These are phyloP conservation scores for Chromobotia macracanthus DNA, from an alignment of 2,797 vertebrate species.

Conservation along the genomic window DNA sequence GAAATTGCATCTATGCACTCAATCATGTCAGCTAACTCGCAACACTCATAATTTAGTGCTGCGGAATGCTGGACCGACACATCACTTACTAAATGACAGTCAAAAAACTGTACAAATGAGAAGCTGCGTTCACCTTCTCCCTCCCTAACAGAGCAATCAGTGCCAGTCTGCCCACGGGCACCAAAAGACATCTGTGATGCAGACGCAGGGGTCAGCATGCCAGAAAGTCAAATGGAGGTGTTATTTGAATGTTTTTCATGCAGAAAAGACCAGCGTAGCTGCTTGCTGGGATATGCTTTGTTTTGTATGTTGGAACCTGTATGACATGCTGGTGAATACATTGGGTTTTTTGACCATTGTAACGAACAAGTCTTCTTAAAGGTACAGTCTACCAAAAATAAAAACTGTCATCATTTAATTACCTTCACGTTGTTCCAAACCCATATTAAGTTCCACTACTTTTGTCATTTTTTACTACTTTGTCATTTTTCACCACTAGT, in stretches of 20 bases:
- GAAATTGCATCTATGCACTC: constrained; percentile 56
- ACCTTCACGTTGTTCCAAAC: too few relatives aligned
- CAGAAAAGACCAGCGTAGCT: neutral
- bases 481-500: too few relatives aligned
- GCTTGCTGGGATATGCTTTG: neutral
- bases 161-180: constrained; percentile 39
- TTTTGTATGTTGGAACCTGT: neutral
- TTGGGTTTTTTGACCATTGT: neutral
- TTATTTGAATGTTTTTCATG: constrained; percentile 30
- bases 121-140: constrained; percentile 9
- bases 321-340: neutral
- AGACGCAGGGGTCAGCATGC: constrained; percentile 24
- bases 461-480: too few relatives aligned
- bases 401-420: too few relatives aligned
- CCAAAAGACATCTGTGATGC: constrained; percentile 32
- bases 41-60: constrained; percentile 51
- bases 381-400: neutral
- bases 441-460: too few relatives aligned
- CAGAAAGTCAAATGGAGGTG: constrained; percentile 17
- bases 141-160: constrained; percentile 40
- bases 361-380: too few relatives aligned
- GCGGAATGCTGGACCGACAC: constrained; percentile 37
- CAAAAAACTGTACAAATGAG: constrained; percentile 33
- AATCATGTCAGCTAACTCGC: constrained; percentile 50
- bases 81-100: constrained; percentile 48